Percentiles rank a stretch among this genome's conserved stretches.
Conservation (phyloP, 1,140 invertebrate genomes). For the Andrena cerasifolii region DNA sequence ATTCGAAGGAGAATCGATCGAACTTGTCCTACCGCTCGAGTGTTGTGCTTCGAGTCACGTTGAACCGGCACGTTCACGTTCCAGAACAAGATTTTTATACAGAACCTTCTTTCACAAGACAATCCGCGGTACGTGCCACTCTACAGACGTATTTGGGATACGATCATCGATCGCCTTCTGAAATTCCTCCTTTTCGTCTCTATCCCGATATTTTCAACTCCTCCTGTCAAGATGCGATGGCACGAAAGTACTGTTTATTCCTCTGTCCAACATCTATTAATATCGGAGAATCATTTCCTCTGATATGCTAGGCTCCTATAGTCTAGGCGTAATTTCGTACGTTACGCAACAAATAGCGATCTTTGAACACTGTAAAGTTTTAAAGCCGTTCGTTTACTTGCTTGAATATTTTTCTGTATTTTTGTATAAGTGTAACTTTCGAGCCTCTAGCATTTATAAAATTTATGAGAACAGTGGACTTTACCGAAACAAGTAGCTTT, state of each 20-base stretch:
- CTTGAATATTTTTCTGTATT: no score
- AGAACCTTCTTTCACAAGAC: slow-evolving; percentile 52
- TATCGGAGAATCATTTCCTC: no score
- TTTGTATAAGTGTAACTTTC: no score
- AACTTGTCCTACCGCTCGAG: slow-evolving; percentile 61
- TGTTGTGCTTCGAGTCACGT: slow-evolving; percentile 69
- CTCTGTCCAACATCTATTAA: no score
- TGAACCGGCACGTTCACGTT: slow-evolving; percentile 53
- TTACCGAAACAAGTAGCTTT: no score
- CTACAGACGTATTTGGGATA: slow-evolving; percentile 16
- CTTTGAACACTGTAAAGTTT: no score
- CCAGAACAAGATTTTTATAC: slow-evolving; percentile 52
- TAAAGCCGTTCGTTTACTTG: no score
- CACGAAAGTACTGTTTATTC: slow-evolving; percentile 39
- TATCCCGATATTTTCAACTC: neutral
- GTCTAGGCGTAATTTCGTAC: no score
- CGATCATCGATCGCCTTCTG: slow-evolving; percentile 37
- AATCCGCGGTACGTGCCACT: slow-evolving; percentile 47
- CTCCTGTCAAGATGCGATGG: slow-evolving; percentile 27
- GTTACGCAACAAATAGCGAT: no score
- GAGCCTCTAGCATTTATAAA: no score
- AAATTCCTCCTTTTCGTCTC: neutral
- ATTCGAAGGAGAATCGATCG: slow-evolving; percentile 70
- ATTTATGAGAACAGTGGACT: no score
- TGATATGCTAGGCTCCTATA: no score